Conservation (phyloP, 1,140 invertebrate genomes). For the Drosophila mojavensis region DNA sequence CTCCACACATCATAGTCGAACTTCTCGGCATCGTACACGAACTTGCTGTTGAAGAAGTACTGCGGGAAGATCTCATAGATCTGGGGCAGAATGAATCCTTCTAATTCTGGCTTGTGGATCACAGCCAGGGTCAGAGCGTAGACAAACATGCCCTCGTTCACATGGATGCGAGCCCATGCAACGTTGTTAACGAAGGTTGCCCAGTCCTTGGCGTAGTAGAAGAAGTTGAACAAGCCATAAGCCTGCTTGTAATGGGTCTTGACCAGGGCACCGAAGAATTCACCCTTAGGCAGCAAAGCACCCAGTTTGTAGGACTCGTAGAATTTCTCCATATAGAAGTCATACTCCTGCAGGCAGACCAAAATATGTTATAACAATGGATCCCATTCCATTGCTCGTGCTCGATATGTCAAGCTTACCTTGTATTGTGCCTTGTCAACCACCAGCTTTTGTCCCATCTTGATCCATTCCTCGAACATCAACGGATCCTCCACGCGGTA, state of each 20-base stretch:
- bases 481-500: conserved; percentile 85
- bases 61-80: conserved; percentile 88
- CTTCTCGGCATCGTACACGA: conserved; percentile 85
- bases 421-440: conserved; percentile 61
- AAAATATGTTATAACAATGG: not conserved
- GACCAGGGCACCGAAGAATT: conserved; percentile 87
- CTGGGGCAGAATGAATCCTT: conserved; percentile 86
- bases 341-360: conserved; percentile 84
- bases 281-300: conserved; percentile 85
- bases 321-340: conserved; percentile 86
- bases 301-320: conserved; percentile 85
- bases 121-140: conserved; percentile 86
- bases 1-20: conserved; percentile 84
- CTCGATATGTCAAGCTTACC: conserved; percentile 67
- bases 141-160: conserved; percentile 87
- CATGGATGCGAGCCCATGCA: conserved; percentile 85
- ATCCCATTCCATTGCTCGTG: not conserved
- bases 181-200: conserved; percentile 87
- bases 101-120: conserved; percentile 85
- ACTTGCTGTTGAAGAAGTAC: conserved; percentile 86
- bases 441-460: conserved; percentile 51
- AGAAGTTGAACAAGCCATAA: conserved; percentile 87
- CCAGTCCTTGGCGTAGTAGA: conserved; percentile 89
- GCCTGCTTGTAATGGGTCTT: conserved; percentile 87
- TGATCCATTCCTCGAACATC: conserved; percentile 73